Conservation (phyloP, 2,113 vertebrate species). For the Sebastes fasciatus region DNA sequence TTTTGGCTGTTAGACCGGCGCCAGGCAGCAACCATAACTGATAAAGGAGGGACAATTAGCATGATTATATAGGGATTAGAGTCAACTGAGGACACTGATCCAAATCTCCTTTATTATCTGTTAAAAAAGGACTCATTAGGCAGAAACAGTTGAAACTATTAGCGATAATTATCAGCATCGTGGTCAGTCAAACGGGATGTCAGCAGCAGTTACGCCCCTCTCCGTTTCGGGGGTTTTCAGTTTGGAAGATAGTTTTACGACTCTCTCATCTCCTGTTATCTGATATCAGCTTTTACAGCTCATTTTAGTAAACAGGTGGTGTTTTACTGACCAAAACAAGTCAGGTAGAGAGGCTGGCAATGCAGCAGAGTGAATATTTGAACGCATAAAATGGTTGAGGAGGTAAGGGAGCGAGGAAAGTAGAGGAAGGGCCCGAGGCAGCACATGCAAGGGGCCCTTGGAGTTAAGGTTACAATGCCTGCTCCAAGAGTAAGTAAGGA, state of each 20-base stretch:
- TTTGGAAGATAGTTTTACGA: not conserved
- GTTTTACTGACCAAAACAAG: not conserved
- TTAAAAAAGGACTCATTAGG: not conserved
- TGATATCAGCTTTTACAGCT: not conserved
- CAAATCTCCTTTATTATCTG: not conserved
- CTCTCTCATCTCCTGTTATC: not conserved
- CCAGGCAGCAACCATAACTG: not conserved
- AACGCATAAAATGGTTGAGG: not conserved
- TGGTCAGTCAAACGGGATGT: constrained; percentile 18
- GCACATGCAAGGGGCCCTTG: constrained; percentile 28
- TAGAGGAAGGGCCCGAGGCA: constrained; percentile 31
- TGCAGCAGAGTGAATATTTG: not conserved
- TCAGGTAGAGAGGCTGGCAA: not conserved
- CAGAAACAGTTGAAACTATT: not conserved
- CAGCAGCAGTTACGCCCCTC: not conserved
- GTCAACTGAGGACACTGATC: not conserved
- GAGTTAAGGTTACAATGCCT: constrained; percentile 58
- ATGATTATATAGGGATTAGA: not conserved
- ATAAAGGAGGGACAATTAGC: constrained; percentile 23
- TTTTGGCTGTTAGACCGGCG: not conserved
- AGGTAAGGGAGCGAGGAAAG: constrained; percentile 17
- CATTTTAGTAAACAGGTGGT: too few relatives aligned
- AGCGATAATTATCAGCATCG: not conserved
- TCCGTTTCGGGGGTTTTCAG: not conserved
- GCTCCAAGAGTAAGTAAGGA: constrained; percentile 49